Percentiles rank a stretch among this genome's conserved stretches.
These are phyloP conservation scores for Amazona vittata DNA, from an alignment of 2,113 vertebrate species.

Conservation along the genomic window DNA sequence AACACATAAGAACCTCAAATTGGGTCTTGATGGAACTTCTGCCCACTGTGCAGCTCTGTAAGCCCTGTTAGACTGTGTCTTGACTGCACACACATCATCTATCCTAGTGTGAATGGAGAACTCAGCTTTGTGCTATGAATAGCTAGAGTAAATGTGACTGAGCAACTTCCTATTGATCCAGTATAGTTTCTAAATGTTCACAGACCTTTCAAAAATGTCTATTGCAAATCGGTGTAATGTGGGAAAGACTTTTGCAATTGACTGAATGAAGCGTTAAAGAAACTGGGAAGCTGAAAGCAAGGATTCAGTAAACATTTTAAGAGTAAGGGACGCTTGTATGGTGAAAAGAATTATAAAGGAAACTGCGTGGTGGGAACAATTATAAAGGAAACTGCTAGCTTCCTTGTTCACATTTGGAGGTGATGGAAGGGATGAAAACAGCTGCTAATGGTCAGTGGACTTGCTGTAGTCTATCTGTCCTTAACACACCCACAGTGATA, in stretches of 20 bases:
- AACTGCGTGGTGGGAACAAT: not conserved
- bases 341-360: not conserved
- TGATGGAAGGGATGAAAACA: not conserved
- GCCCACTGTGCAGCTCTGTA: not conserved
- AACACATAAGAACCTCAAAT: not conserved
- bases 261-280: not conserved
- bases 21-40: not conserved
- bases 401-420: not conserved
- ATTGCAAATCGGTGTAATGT: not conserved
- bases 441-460: not conserved
- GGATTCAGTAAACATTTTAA: not conserved
- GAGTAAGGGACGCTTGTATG: not conserved
- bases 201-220: not conserved
- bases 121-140: not conserved
- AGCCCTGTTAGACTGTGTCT: not conserved
- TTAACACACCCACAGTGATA: not conserved
- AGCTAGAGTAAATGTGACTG: not conserved
- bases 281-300: not conserved
- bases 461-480: not conserved
- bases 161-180: not conserved
- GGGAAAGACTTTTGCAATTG: not conserved
- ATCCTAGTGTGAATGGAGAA: rapidly evolving
- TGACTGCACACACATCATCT: not conserved
- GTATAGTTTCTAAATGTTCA: not conserved
- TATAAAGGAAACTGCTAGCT: not conserved